These are phyloP conservation scores for Thalassaphorura encarpata DNA, from an alignment of 1,140 invertebrate genomes.

Conservation along the genomic window DNA sequence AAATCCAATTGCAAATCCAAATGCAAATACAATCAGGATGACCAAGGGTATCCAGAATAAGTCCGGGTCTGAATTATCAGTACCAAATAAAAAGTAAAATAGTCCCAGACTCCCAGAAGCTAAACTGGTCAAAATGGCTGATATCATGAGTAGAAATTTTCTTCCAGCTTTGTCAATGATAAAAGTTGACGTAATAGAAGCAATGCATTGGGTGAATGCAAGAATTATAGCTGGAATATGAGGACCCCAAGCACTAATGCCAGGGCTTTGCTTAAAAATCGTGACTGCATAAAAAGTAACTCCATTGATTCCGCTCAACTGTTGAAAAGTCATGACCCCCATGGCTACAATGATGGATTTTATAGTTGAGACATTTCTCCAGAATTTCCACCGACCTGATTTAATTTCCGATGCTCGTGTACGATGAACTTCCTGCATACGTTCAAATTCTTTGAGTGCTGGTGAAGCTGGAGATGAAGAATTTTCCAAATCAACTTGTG, in stretches of 20 bases:
- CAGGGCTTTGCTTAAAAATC: conserved; percentile 19
- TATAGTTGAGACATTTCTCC: background rate
- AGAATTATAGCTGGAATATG: conserved; percentile 21
- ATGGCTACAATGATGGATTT: conserved; percentile 18
- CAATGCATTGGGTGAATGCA: conserved; percentile 13
- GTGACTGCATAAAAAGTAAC: conserved; percentile 27
- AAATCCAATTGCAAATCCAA: conserved; percentile 45
- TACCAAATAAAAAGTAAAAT: conserved; percentile 21
- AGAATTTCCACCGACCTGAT: background rate
- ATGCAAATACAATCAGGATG: conserved; percentile 42
- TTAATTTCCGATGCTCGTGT: background rate
- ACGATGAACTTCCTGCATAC: background rate
- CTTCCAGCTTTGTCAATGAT: conserved; percentile 24
- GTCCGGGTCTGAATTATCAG: background rate
- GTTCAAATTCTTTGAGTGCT: too few relatives aligned
- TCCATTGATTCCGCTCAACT: conserved; percentile 21
- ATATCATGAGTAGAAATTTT: conserved; percentile 18
- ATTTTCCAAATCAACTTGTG: too few relatives aligned
- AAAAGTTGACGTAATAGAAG: conserved; percentile 13
- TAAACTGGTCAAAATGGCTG: conserved; percentile 12
- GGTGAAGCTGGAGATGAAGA: too few relatives aligned
- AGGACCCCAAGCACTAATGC: background rate
- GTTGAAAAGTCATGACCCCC: conserved; percentile 19
- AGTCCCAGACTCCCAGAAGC: conserved; percentile 17
- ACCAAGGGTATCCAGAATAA: conserved; percentile 39